Percentiles rank a stretch among this genome's conserved stretches.
Conservation (phyloP, 1,140 invertebrate species). For the Caenorhabditis briggsae region DNA sequence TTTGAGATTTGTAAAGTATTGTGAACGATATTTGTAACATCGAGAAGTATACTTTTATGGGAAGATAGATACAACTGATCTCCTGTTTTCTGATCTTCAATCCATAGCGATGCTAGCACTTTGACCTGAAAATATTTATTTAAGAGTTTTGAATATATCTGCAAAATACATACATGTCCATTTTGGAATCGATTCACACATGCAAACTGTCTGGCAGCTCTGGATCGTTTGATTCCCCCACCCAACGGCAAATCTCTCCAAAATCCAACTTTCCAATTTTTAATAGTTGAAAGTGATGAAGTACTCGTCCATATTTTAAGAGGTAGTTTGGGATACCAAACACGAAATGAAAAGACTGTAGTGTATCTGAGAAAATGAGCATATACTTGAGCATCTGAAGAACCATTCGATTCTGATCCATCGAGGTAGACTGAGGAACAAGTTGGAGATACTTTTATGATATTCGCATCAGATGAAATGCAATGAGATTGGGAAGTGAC, state of each 20-base stretch:
- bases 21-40: constrained; percentile 63
- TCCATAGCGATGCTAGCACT: constrained; percentile 61
- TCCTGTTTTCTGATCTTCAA: constrained; percentile 64
- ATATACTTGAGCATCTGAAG: constrained; percentile 91
- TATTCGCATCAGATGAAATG: constrained; percentile 93
- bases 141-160: background rate
- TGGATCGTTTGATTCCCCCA: constrained; percentile 86
- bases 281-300: constrained; percentile 39
- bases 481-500: constrained; percentile 94
- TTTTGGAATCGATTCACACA: constrained; percentile 64
- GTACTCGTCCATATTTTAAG: constrained; percentile 78
- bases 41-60: constrained; percentile 62
- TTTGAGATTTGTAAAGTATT: constrained; percentile 49
- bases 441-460: constrained; percentile 94
- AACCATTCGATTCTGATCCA: constrained; percentile 93
- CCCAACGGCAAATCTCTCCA: constrained; percentile 81
- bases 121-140: constrained; percentile 47
- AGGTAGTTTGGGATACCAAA: constrained; percentile 96
- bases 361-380: constrained; percentile 93
- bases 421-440: constrained; percentile 95
- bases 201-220: constrained; percentile 63
- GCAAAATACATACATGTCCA: constrained; percentile 55
- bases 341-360: constrained; percentile 88
- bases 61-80: constrained; percentile 63
- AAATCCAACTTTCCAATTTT: constrained; percentile 16